Base-by-base conservation (phyloP, 2,888 invertebrate species). In the Papilio demoleus region DNA sequence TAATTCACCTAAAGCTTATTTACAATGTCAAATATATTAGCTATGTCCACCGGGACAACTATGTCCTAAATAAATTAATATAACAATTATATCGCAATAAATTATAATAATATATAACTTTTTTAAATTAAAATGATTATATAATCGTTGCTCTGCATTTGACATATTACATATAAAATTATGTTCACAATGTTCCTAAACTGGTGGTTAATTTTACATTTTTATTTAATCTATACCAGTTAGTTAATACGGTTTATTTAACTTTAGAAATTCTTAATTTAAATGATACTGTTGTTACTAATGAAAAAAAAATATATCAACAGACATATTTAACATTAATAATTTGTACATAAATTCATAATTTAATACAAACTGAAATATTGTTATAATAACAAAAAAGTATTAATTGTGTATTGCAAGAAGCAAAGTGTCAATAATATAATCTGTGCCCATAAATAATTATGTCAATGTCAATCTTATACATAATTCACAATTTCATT, bases 21-120 rank as follows among this genome's bases (percentile, higher is more conserved):
- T 40, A 70, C 22, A 60, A 65, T 34, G 31, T 53, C 53, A 6
- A 62, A 63, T 45, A 58, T 24, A 45, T 47, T 45, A 27, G 69
- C 71, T 73, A 71, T 71, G 74, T 73, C 72, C 73, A 65, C 62
- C 68, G 74, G 66, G 70, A 36, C 4, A 24, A 70, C 68, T 65
- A 14, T 14, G 24, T 53, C 53, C n/a, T n/a, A 47, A 58, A 68
- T 70, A 70, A 66, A 70, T 62, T 64, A 59, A 22, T 31, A 47
- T 36, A 65, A 61, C 60, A 22, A 24, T 50, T 24, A 19, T 19
- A 64, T 47, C 56, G 61, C 50, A 62, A 42, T 61, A 2, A 42
- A 22, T 38, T 61, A 22, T 19, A 42, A 40, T n/a, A n/a, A 3
- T 9, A 3, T 40, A 40, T 42, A 42, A 42, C 5, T 2, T 27